These are phyloP conservation scores for Pseudachorutes palmiensis DNA, from an alignment of 1,140 invertebrate genomes.

Conservation along the genomic window DNA sequence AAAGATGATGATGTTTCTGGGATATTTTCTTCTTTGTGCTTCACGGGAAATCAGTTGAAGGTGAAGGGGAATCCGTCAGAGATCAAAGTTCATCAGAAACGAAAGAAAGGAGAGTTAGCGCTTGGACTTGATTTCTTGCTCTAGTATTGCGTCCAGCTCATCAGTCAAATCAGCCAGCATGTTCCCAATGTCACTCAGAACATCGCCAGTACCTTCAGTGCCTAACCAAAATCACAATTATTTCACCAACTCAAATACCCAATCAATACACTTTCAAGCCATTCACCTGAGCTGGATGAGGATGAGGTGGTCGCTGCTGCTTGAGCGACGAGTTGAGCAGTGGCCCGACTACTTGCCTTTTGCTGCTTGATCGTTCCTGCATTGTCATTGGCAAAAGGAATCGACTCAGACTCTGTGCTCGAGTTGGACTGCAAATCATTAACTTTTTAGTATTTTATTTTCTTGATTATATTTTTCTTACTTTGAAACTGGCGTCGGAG, in stretches of 20 bases:
- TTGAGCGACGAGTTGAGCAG: slow-evolving; percentile 8
- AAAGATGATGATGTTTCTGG: not conserved
- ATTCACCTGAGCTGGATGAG: slow-evolving; percentile 12
- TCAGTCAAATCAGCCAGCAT: slow-evolving; percentile 91
- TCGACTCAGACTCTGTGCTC: slow-evolving; percentile 89
- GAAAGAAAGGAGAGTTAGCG: slow-evolving; percentile 10
- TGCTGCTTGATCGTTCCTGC: slow-evolving; percentile 91
- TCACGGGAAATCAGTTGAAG: not conserved
- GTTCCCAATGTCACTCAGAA: slow-evolving; percentile 91
- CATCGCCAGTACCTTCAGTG: slow-evolving; percentile 66
- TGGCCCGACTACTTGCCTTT: slow-evolving; percentile 28
- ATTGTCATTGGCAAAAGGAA: slow-evolving; percentile 98
- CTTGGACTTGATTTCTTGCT: slow-evolving; percentile 58
- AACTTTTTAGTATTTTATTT: not conserved
- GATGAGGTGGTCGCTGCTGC: slow-evolving; percentile 6
- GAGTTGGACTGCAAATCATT: slow-evolving; percentile 67
- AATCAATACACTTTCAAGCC: not conserved
- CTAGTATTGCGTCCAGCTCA: slow-evolving; percentile 87
- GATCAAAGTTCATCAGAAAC: not conserved
- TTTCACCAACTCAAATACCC: not conserved
- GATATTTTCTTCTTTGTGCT: not conserved
- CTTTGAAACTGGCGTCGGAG: slow-evolving; percentile 78
- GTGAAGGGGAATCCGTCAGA: not conserved
- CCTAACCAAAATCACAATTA: slow-evolving; percentile 4
- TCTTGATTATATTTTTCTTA: slow-evolving; percentile 40